Base-by-base conservation (phyloP, 2,797 vertebrate species). In the Danio aesculapii region DNA sequence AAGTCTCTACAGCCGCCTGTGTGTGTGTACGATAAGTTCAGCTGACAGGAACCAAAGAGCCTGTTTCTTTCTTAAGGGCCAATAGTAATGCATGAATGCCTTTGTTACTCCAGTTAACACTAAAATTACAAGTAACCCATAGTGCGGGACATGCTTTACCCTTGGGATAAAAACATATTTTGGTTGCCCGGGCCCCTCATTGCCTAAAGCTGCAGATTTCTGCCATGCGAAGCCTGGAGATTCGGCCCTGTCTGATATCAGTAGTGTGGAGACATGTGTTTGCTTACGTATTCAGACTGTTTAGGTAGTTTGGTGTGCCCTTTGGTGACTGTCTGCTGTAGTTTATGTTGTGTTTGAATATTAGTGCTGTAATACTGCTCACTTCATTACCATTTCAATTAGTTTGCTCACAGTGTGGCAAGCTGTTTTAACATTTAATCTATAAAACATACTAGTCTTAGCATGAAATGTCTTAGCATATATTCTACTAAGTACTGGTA, bases 11-110 rank as follows among this genome's bases (percentile, higher is more conserved):
- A 58, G 53, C 11, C 0, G 30, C 21, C 46, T 41, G 61, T 50
- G 52, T 49, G 17, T 64, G 69, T 70, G 47, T 92, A 92, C 86
- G 88, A 87, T 94, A 92, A 93, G 89, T 93, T 91, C 61, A 85
- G 90, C 87, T 94, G 93, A 94, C 93, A 93, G 93, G 90, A 93
- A 92, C 88, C 88, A 90, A 92, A 91, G 91, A 93, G 91, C 90
- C 90, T 87, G 79, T 87, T 92, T 75, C 87, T 93, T 89, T 92
- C 93, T 94, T 89, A 84, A 91, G 91, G 92, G 92, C 88, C 91
- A 94, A 92, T 94, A 88, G 91, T 94, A 94, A 94, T 93, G 93
- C 93, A 92, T 94, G 94, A 91, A 89, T 93, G 93, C 89, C 92
- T 94, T 88, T 87, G 84, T 92, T 93, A 91, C 91, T 93, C 91